Evolutionary conservation across 2,113 vertebrate species (phyloP).

Genomic region (Nanorana parkeri): DNA sequence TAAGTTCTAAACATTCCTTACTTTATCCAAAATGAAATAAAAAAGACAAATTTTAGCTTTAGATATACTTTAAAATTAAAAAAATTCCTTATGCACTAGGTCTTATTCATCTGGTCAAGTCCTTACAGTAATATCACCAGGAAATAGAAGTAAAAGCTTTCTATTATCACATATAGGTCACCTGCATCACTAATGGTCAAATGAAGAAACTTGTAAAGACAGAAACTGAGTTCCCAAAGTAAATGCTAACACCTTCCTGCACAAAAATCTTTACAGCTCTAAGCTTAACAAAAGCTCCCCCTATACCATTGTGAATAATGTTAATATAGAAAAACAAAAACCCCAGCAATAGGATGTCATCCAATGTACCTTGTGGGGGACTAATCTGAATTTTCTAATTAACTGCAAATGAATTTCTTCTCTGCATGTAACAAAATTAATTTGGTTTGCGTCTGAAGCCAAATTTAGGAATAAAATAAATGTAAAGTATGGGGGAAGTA

Average conservation of each 20-base stretch:
- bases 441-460: conserved; percentile 18
- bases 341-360: not conserved
- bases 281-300: not conserved
- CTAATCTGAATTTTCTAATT: conserved; percentile 16
- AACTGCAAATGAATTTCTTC: conserved; percentile 35
- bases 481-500: not conserved
- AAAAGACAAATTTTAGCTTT: too few relatives aligned
- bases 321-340: not conserved
- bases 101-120: too few relatives aligned
- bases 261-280: not conserved
- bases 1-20: too few relatives aligned
- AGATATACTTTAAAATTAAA: too few relatives aligned
- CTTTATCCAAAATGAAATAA: too few relatives aligned
- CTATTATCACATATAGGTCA: too few relatives aligned
- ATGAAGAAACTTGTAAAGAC: not conserved
- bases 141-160: too few relatives aligned
- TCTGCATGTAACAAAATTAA: conserved; percentile 33
- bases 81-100: too few relatives aligned
- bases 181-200: too few relatives aligned
- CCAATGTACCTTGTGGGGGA: not conserved
- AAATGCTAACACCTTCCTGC: not conserved
- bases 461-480: not conserved
- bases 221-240: not conserved
- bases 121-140: too few relatives aligned
- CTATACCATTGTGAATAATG: not conserved